Base-by-base conservation (phyloP, 2,113 vertebrate species). In the Myiozetetes cayanensis region DNA sequence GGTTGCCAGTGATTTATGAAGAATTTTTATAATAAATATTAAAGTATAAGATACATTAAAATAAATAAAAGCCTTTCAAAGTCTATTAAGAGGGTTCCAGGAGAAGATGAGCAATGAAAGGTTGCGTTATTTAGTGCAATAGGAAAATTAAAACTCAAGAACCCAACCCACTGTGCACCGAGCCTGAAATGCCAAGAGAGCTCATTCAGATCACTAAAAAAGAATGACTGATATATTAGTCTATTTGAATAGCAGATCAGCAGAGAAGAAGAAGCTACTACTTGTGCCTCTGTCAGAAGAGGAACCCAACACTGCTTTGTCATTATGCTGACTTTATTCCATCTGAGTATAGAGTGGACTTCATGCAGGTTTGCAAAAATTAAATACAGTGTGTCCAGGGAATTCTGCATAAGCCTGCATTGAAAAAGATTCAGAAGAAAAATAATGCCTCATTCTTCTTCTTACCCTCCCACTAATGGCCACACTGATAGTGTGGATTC, bases 111-210 rank as follows among this genome's bases (percentile, higher is more conserved):
- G 70, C 28, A 30, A 76, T 39, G 53, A 47, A 87, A 93, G 88
- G 13, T 55, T 91, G 22, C 14, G 15, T 78, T 39, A 86, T 58
- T 87, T 70, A 81, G 46, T 27, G 79, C 67, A 87, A 90, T 6
- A 52, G 21, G 43, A 91, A 94, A 88, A 91, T 83, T 83, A 73
- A 85, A 90, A 78, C 46, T 89, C 11, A 31, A 82, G 56, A 65
- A 78, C 15, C n/a, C 66, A 50, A 21, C 43, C 30, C 73, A 83
- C 56, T 50, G 12, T 62, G 25, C 62, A 63, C 10, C 33, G 86
- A 82, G 58, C 12, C 44, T 73, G 70, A 96, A 93, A 90, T 85
- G 65, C 47, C 80, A 90, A 71, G 85, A 93, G 71, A 95, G 10
- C 8, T 91, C 85, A 56, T 92, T 93, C 83, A 62, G 46, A 90